Evolutionary conservation across 2,113 vertebrate genomes (phyloP).

Genomic region (Larimichthys crocea): DNA sequence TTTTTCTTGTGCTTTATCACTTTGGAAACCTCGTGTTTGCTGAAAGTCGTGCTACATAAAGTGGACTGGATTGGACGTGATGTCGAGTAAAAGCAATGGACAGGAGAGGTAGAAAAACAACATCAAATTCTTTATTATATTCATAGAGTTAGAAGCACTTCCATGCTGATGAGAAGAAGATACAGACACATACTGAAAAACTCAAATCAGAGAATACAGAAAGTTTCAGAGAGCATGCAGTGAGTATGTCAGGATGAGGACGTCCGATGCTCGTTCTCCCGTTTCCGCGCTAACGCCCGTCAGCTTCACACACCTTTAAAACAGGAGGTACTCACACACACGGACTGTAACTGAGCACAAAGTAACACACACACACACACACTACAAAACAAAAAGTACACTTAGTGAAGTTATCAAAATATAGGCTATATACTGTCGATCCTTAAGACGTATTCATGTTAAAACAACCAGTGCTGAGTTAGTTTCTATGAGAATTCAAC

Average conservation of each 20-base stretch:
- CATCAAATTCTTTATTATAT: conserved; percentile 85
- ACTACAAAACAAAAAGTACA: conserved; percentile 72
- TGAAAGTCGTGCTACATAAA: too few relatives aligned
- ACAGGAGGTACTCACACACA: conserved; percentile 59
- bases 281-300: conserved; percentile 41
- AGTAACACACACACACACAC: conserved; percentile 41
- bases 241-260: conserved; percentile 50
- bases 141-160: conserved; percentile 75
- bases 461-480: conserved; percentile 55
- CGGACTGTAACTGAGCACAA: conserved; percentile 34
- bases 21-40: too few relatives aligned
- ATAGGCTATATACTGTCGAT: conserved; percentile 70
- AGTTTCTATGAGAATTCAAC: conserved; percentile 20
- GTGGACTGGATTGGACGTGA: too few relatives aligned
- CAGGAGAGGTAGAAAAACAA: conserved; percentile 70
- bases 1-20: too few relatives aligned
- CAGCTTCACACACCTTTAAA: conserved; percentile 33
- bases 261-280: conserved; percentile 54
- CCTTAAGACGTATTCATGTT: conserved; percentile 51
- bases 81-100: conserved; percentile 25
- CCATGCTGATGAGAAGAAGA: conserved; percentile 78
- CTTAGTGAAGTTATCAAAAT: conserved; percentile 84
- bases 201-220: conserved; percentile 58
- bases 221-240: conserved; percentile 76
- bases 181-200: conserved; percentile 69